phyloP scores from a whole-genome alignment of 2,888 invertebrate species.

The Petrolisthes cinctipes region DNA sequence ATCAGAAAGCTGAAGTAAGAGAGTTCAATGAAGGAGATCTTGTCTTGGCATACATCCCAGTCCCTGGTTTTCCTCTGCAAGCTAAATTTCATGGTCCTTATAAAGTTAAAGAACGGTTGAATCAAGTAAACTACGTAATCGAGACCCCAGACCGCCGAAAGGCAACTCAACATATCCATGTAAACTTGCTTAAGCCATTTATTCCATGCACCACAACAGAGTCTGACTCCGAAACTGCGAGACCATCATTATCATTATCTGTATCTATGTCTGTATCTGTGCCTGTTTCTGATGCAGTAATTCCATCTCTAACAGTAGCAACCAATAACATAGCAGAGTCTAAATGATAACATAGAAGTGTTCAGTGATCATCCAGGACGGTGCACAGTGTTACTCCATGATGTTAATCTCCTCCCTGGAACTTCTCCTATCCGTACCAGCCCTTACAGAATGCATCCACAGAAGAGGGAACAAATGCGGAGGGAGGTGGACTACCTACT shows the following conservation, averaged over 20 bases:
- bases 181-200: conserved; percentile 1
- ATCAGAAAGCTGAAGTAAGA: conserved; percentile 14
- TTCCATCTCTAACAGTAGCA: no score
- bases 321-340: no score
- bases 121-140: background rate
- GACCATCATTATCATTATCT: background rate
- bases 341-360: no score
- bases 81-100: conserved; percentile 31
- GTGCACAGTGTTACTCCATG: no score
- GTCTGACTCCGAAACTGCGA: background rate
- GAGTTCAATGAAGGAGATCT: conserved; percentile 14
- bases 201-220: background rate
- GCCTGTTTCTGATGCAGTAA: no score
- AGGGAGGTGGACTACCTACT: no score
- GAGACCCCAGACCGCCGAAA: conserved; percentile 18
- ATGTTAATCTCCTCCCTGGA: no score
- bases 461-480: no score
- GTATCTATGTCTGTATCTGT: background rate
- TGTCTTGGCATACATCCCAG: conserved; percentile 19
- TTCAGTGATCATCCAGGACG: no score
- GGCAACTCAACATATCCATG: background rate
- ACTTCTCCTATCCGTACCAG: no score
- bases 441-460: no score
- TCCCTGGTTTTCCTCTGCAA: conserved; percentile 3
- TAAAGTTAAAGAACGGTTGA: background rate